phyloP scores from a whole-genome alignment of 2,888 invertebrate species.

The Nudaria mundana region DNA sequence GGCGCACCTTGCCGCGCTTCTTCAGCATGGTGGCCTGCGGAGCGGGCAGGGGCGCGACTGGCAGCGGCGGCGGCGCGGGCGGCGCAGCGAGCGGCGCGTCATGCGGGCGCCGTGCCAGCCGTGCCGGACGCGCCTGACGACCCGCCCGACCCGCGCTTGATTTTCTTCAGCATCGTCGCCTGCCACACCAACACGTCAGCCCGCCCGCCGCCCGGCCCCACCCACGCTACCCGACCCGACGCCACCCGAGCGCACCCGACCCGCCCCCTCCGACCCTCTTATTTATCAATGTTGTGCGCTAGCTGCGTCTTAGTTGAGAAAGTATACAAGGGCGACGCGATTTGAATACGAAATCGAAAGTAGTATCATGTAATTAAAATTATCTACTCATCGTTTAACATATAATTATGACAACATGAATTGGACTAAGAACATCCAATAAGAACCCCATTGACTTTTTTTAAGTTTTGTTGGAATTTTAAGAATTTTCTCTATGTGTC shows the following conservation, averaged over 20 bases:
- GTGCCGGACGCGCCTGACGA: slow-evolving; percentile 72
- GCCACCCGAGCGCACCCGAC: slow-evolving; percentile 24
- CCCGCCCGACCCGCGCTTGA: slow-evolving; percentile 88
- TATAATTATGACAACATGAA: no score
- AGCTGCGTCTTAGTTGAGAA: no score
- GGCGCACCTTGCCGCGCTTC: slow-evolving; percentile 98
- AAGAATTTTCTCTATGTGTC: no score
- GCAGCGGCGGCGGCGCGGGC: slow-evolving; percentile 42
- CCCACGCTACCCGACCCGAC: slow-evolving; percentile 28
- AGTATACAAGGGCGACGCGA: no score
- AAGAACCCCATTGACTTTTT: no score
- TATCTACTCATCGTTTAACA: no score
- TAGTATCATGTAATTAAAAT: no score
- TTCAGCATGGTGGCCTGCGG: slow-evolving; percentile 99
- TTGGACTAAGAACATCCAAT: no score
- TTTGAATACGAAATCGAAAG: no score
- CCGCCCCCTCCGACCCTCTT: no score
- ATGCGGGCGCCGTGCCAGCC: slow-evolving; percentile 24
- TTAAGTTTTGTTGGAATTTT: no score
- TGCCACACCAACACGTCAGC: slow-evolving; percentile 75
- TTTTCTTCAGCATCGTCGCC: slow-evolving; percentile 99
- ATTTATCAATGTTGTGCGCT: no score
- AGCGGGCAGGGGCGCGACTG: slow-evolving; percentile 42
- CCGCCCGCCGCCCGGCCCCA: slow-evolving; percentile 36
- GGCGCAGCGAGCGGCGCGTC: slow-evolving; percentile 19